A percentile compares a stretch with the other conserved stretches of the same genome.
phyloP scores from a whole-genome alignment of 1,140 invertebrate species.

The Dysdera silvatica region DNA sequence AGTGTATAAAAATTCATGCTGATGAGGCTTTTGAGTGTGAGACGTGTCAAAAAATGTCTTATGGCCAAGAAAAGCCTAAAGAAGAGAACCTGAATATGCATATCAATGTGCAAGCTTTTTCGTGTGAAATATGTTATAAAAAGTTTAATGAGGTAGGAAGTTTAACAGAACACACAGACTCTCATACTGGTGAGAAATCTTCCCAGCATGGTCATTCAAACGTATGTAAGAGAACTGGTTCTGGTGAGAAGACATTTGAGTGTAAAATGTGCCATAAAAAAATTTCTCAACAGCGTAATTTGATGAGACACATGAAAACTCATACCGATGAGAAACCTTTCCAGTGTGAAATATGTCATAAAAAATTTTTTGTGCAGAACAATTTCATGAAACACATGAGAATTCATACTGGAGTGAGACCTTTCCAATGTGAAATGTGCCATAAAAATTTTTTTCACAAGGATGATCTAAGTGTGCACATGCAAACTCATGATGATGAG shows the following conservation, averaged over 20 bases:
- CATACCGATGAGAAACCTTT: conserved; percentile 69
- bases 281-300: conserved; percentile 66
- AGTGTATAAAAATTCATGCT: too few relatives aligned
- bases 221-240: conserved; percentile 18
- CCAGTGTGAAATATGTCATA: conserved; percentile 49
- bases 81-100: neutral
- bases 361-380: conserved; percentile 65
- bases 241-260: conserved; percentile 1
- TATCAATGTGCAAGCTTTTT: neutral
- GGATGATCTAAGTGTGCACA: too few relatives aligned
- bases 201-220: conserved; percentile 3
- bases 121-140: conserved; percentile 15
- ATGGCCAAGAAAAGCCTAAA: too few relatives aligned
- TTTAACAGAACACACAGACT: too few relatives aligned
- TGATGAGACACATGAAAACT: conserved; percentile 74
- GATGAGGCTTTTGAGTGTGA: too few relatives aligned
- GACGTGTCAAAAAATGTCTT: too few relatives aligned
- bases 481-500: too few relatives aligned
- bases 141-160: too few relatives aligned
- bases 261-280: conserved; percentile 35
- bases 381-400: conserved; percentile 73
- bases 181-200: too few relatives aligned
- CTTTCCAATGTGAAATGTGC: conserved; percentile 64
- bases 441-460: conserved; percentile 65
- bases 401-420: conserved; percentile 69